A percentile compares a stretch with the other conserved stretches of the same genome.
phyloP scores from a whole-genome alignment of 2,888 invertebrate species.

The Trisateles emortualis region DNA sequence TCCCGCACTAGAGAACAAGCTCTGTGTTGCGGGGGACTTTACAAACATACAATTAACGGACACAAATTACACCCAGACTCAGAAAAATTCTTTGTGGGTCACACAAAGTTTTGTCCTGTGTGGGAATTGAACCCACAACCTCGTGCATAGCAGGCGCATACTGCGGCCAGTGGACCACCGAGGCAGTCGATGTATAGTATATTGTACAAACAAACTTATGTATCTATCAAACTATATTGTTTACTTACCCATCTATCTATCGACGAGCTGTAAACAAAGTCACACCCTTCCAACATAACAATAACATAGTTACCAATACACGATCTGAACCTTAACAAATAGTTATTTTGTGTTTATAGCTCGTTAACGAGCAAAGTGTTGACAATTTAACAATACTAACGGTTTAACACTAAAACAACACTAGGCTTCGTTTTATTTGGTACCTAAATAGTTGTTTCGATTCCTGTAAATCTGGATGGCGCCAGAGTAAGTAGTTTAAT shows the following conservation, averaged over 20 bases:
- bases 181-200: no score
- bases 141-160: no score
- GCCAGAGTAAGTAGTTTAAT: slow-evolving; percentile 54
- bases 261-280: neutral
- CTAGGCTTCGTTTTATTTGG: slow-evolving; percentile 48
- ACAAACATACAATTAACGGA: no score
- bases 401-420: slow-evolving; percentile 45
- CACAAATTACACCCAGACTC: no score
- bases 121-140: no score
- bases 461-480: slow-evolving; percentile 50
- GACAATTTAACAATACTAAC: slow-evolving; percentile 43
- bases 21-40: no score
- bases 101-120: no score
- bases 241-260: slow-evolving; percentile 5
- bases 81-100: no score
- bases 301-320: slow-evolving; percentile 8
- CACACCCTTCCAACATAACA: slow-evolving; percentile 9
- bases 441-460: slow-evolving; percentile 45
- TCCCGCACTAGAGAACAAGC: no score
- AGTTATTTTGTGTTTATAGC: slow-evolving; percentile 33
- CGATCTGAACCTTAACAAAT: slow-evolving; percentile 14
- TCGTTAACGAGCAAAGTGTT: slow-evolving; percentile 32
- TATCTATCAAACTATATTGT: no score
- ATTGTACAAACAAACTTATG: no score
- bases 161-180: no score